A percentile compares a stretch with the other conserved stretches of the same genome.
phyloP scores from a whole-genome alignment of 2,113 vertebrate species.

The Pachypanchax playfairii region DNA sequence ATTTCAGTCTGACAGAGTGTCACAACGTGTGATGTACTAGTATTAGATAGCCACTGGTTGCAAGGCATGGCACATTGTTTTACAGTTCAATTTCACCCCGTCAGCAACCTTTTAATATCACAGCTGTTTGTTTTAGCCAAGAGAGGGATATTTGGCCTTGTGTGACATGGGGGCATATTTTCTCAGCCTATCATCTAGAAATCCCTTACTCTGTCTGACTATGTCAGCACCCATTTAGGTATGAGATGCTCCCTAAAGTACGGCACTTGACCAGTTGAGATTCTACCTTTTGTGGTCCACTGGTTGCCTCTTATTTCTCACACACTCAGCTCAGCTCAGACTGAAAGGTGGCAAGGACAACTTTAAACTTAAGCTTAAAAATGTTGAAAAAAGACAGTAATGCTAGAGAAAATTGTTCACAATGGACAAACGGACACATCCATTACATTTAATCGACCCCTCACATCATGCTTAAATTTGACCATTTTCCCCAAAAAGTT shows the following conservation, averaged over 20 bases:
- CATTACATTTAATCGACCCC: constrained; percentile 42
- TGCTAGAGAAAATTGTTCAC: constrained; percentile 40
- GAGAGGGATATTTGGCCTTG: constrained; percentile 47
- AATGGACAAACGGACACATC: constrained; percentile 14
- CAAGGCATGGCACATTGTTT: constrained; percentile 57
- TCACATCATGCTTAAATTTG: constrained; percentile 18
- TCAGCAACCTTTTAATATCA: constrained; percentile 67
- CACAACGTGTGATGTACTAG: constrained; percentile 60
- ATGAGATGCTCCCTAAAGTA: constrained; percentile 24
- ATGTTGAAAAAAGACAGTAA: constrained; percentile 50
- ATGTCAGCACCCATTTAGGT: constrained; percentile 57
- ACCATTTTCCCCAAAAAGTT: constrained; percentile 28
- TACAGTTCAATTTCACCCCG: constrained; percentile 69
- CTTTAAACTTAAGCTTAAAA: constrained; percentile 44
- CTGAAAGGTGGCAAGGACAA: constrained; percentile 34
- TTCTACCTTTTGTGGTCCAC: constrained; percentile 2
- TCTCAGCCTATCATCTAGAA: constrained; percentile 36
- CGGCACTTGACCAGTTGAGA: constrained; percentile 8
- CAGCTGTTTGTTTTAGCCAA: constrained; percentile 72
- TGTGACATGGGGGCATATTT: constrained; percentile 60
- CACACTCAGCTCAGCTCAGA: constrained; percentile 15
- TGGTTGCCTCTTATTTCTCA: constrained; percentile 3
- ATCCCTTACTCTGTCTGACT: constrained; percentile 49
- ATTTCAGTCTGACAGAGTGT: constrained; percentile 60
- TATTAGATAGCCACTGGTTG: constrained; percentile 54